phyloP scores from a whole-genome alignment of 2,888 invertebrate species.

The Ferrisia virgata region DNA sequence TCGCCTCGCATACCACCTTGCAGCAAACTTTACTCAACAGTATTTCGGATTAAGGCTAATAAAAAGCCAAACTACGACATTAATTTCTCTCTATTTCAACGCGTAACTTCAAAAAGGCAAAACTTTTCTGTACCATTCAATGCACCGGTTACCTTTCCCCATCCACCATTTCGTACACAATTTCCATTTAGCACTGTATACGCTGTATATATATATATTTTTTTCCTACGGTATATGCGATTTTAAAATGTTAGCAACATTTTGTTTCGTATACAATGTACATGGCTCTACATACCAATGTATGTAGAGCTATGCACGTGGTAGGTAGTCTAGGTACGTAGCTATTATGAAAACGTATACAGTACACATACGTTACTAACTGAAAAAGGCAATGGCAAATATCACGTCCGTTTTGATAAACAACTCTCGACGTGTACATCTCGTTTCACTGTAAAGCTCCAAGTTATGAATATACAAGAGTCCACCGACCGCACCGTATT shows the following conservation, averaged over 20 bases:
- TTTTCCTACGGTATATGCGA: background rate
- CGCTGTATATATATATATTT: background rate
- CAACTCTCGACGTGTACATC: background rate
- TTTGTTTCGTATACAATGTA: background rate
- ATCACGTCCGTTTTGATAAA: constrained; percentile 14
- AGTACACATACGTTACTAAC: background rate
- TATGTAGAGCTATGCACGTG: background rate
- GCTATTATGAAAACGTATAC: background rate
- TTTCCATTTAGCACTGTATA: background rate
- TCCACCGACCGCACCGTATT: background rate
- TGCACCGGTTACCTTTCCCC: background rate
- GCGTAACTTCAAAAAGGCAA: background rate
- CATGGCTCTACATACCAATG: too few species aligned
- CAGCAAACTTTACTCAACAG: background rate
- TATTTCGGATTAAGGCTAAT: background rate
- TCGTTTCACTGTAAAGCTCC: background rate
- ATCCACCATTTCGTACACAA: background rate
- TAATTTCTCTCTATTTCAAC: constrained; percentile 2
- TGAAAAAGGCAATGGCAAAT: constrained; percentile 10
- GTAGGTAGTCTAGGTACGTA: background rate
- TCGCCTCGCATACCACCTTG: background rate
- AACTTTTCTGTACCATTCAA: background rate
- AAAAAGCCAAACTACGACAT: constrained; percentile 10
- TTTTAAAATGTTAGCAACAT: background rate
- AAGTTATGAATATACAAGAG: background rate